Percentiles rank a stretch among this genome's conserved stretches.
Conservation (phyloP, 1,140 invertebrate genomes). For the Notospermus geniculatus region DNA sequence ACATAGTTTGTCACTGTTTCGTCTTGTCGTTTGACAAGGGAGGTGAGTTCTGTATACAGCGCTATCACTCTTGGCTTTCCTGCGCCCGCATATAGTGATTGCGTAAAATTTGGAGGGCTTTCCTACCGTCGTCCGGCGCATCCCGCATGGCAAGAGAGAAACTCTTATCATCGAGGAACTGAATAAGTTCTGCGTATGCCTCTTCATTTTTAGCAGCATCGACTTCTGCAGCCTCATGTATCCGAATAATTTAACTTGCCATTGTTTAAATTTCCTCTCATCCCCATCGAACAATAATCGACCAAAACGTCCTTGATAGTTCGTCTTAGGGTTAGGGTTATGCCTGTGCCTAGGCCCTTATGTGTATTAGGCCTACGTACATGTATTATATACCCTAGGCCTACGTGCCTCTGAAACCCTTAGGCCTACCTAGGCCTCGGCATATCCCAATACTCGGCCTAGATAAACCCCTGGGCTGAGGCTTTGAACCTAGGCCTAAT, state of each 20-base stretch:
- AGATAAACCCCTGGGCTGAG: too few species aligned
- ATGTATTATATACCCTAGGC: too few species aligned
- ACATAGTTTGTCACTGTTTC: slow-evolving; percentile 23
- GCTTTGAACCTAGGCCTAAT: too few species aligned
- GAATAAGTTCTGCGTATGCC: slow-evolving; percentile 21
- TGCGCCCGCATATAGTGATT: slow-evolving; percentile 18
- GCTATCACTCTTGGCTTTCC: too few species aligned
- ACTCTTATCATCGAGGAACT: slow-evolving; percentile 20
- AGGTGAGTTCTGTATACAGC: slow-evolving; percentile 24
- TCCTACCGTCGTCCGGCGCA: slow-evolving; percentile 20
- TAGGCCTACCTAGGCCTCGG: too few species aligned
- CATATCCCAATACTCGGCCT: too few species aligned
- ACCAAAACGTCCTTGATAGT: too few species aligned
- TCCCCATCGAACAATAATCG: slow-evolving; percentile 13
- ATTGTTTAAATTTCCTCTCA: slow-evolving; percentile 11
- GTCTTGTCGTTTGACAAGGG: slow-evolving; percentile 6
- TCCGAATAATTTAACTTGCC: slow-evolving; percentile 14
- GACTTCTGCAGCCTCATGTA: neutral
- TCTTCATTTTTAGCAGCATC: slow-evolving; percentile 19
- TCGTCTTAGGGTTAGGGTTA: too few species aligned
- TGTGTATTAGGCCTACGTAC: too few species aligned
- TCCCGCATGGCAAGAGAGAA: slow-evolving; percentile 20
- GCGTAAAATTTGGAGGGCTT: slow-evolving; percentile 17
- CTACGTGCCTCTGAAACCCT: too few species aligned
- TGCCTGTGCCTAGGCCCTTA: too few species aligned